Conservation (phyloP, 2,113 vertebrate species). For the Acinonyx jubatus region DNA sequence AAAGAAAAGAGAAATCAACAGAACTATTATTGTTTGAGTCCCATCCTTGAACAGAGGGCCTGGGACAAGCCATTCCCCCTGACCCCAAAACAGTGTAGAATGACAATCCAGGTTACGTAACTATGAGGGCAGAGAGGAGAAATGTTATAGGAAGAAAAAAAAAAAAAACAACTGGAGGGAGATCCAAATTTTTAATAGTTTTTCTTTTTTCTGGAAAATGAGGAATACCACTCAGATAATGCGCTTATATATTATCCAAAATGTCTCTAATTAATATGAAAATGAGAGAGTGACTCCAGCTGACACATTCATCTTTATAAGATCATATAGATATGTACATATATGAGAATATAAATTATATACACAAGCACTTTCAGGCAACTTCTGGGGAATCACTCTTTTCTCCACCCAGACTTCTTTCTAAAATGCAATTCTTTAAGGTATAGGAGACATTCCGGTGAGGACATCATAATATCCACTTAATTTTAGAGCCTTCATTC, state of each 20-base stretch:
- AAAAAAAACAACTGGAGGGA: not conserved
- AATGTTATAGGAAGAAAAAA: not conserved
- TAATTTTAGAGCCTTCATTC: not conserved
- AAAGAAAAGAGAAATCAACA: too few species aligned
- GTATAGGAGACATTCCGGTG: not conserved
- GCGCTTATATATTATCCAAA: not conserved
- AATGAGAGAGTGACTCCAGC: not conserved
- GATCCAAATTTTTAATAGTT: not conserved
- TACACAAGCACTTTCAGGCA: not conserved
- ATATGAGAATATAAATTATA: not conserved
- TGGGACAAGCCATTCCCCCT: not conserved
- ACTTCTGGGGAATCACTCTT: not conserved
- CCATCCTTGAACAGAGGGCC: not conserved
- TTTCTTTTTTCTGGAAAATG: not conserved
- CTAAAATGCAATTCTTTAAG: not conserved
- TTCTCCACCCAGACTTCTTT: not conserved
- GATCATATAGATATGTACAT: not conserved
- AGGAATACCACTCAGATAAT: not conserved
- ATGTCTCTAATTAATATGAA: not conserved
- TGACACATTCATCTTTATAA: not conserved
- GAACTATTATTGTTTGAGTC: not conserved
- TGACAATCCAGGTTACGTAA: not conserved
- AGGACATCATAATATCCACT: not conserved
- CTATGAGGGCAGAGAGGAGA: not conserved
- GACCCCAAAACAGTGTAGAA: not conserved